A percentile compares a stretch with the other conserved stretches of the same genome.
phyloP scores from a whole-genome alignment of 2,113 vertebrate species.

The Protobothrops flavoviridis region DNA sequence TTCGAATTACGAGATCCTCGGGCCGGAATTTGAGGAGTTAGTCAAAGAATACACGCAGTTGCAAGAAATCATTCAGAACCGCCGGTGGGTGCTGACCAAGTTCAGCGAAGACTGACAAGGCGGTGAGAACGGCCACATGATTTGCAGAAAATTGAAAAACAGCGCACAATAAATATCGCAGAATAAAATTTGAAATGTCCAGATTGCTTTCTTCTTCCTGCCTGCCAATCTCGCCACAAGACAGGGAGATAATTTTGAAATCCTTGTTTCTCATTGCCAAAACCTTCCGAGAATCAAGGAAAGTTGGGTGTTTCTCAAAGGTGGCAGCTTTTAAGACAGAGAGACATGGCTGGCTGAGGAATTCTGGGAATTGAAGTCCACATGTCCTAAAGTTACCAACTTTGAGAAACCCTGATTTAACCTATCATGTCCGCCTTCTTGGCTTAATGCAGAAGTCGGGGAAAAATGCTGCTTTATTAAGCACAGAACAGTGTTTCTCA shows the following conservation, averaged over 20 bases:
- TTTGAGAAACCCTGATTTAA: neutral
- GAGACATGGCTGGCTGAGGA: neutral
- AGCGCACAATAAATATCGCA: neutral
- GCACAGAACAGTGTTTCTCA: neutral
- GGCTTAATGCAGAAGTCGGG: neutral
- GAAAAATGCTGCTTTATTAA: neutral
- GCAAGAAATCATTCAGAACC: constrained; percentile 54
- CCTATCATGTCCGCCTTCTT: neutral
- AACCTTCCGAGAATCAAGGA: neutral
- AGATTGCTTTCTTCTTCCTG: neutral
- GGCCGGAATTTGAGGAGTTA: constrained; percentile 65
- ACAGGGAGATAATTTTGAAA: neutral
- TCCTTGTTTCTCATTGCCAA: too few relatives aligned
- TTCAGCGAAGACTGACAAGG: constrained; percentile 44
- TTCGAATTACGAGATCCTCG: constrained; percentile 62
- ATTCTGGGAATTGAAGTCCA: neutral
- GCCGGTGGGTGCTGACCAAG: constrained; percentile 64
- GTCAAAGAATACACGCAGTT: constrained; percentile 66
- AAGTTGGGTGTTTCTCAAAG: neutral
- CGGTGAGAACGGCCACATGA: fast-evolving
- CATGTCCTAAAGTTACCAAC: neutral
- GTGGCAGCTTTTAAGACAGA: neutral
- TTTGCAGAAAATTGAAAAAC: too few relatives aligned
- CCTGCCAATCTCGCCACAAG: neutral
- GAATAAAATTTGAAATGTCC: neutral